Evolutionary conservation across 1,140 invertebrate species (phyloP).

Genomic region (Cecropterus lyciades): DNA sequence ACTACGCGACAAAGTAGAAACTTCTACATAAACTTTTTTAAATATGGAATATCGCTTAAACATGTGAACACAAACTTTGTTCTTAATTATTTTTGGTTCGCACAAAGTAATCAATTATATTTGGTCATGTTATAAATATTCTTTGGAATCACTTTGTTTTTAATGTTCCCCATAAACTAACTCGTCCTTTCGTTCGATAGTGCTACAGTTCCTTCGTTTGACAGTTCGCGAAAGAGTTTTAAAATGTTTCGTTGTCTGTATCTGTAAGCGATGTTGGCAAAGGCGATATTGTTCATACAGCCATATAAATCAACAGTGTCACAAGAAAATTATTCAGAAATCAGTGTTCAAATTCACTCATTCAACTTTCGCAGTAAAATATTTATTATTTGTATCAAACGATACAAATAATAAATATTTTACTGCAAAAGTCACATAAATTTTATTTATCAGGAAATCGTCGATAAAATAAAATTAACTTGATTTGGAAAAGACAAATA

Average conservation of each 20-base stretch:
- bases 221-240: neutral
- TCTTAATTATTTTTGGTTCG: neutral
- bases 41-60: constrained; percentile 19
- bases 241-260: neutral
- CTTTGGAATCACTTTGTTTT: constrained; percentile 20
- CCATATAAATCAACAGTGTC: no score
- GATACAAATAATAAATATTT: no score
- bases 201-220: neutral
- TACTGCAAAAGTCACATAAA: no score
- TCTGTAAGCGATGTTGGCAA: neutral
- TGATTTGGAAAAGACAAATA: no score
- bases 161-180: neutral
- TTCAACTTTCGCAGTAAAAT: no score
- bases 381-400: no score
- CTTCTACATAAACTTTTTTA: constrained; percentile 22
- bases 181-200: neutral
- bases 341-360: no score
- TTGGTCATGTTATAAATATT: constrained; percentile 11
- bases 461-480: no score
- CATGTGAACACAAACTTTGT: constrained; percentile 18
- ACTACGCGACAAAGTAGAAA: constrained; percentile 19
- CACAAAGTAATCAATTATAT: constrained; percentile 5
- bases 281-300: neutral
- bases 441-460: no score
- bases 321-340: no score